These are phyloP conservation scores for Cephalopterus ornatus DNA, from an alignment of 2,113 vertebrate species.

Conservation along the genomic window DNA sequence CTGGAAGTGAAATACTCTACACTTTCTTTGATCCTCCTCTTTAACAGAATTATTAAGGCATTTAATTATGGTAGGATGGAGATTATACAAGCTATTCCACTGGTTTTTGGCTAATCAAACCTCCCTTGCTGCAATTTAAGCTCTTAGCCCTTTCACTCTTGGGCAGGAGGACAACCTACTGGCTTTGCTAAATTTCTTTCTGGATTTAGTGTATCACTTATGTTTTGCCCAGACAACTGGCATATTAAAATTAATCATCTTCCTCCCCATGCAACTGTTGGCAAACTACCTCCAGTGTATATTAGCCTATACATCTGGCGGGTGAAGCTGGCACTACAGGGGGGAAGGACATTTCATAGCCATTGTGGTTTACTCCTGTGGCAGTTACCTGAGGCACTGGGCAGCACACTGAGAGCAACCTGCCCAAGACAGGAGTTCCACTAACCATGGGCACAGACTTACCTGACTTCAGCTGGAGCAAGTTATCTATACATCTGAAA, in stretches of 20 bases:
- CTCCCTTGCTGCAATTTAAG: neutral
- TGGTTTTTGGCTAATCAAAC: neutral
- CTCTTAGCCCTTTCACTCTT: neutral
- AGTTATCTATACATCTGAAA: neutral
- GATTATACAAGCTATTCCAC: neutral
- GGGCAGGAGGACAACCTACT: neutral
- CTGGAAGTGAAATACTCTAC: neutral
- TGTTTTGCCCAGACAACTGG: neutral
- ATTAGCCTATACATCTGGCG: neutral
- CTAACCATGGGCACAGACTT: neutral
- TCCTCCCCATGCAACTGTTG: neutral
- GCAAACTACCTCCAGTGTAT: neutral
- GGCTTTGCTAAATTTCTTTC: neutral
- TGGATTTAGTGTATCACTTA: neutral
- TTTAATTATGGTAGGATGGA: neutral
- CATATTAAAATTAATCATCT: neutral
- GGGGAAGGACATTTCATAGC: neutral
- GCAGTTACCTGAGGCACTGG: neutral
- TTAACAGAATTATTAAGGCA: neutral
- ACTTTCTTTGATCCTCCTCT: neutral
- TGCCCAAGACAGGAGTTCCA: neutral
- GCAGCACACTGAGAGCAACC: neutral
- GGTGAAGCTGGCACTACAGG: neutral
- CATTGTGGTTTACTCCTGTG: fast-evolving
- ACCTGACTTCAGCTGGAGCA: neutral